Conservation (phyloP, 1,140 invertebrate genomes). For the Brachionus paranguensis region DNA sequence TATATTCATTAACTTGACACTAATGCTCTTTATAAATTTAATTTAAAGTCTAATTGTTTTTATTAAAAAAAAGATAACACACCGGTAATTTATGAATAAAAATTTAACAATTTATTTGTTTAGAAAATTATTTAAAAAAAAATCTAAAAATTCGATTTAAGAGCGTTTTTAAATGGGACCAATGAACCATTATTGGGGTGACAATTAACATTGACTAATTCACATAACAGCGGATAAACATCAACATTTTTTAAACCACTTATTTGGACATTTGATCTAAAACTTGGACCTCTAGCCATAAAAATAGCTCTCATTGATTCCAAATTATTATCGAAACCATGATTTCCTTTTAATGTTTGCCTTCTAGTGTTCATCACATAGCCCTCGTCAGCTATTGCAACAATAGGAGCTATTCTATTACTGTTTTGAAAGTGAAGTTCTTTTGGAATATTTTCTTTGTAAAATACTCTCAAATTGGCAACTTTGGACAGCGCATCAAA, state of each 20-base stretch:
- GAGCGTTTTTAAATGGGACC: not conserved
- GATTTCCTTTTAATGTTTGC: constrained; percentile 52
- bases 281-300: constrained; percentile 20
- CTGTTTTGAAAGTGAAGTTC: constrained; percentile 57
- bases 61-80: too few relatives aligned
- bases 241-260: constrained; percentile 20
- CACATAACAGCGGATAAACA: not conserved
- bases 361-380: not conserved
- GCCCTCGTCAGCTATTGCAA: constrained; percentile 11
- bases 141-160: not conserved
- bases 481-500: constrained; percentile 58
- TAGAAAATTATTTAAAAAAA: not conserved
- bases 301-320: constrained; percentile 56
- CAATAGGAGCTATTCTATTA: constrained; percentile 34
- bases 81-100: not conserved
- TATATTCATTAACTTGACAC: too few relatives aligned
- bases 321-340: constrained; percentile 60
- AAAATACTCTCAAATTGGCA: constrained; percentile 59
- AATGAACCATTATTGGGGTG: not conserved
- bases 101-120: not conserved
- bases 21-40: too few relatives aligned
- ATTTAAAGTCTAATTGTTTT: too few relatives aligned
- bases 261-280: not conserved
- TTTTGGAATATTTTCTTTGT: constrained; percentile 59
- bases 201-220: not conserved